phyloP scores from a whole-genome alignment of 2,888 invertebrate species.

The Oscheius sp. region DNA sequence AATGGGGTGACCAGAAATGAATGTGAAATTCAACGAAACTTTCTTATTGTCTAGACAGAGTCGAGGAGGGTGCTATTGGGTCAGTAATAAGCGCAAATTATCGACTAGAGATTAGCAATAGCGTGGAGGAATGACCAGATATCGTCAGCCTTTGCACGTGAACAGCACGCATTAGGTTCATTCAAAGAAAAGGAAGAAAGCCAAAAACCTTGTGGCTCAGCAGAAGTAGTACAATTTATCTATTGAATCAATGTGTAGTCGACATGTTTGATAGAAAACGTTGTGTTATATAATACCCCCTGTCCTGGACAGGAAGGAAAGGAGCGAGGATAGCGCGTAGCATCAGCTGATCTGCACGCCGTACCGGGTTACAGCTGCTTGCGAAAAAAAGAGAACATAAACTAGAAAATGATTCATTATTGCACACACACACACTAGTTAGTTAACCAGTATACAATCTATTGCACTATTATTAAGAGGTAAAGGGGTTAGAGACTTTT shows the following conservation, averaged over 20 bases:
- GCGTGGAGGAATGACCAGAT: too few relatives aligned
- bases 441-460: not conserved
- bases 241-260: too few relatives aligned
- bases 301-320: slow-evolving; percentile 24
- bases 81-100: too few relatives aligned
- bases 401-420: slow-evolving; percentile 2
- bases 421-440: not conserved
- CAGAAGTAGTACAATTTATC: too few relatives aligned
- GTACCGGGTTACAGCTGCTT: slow-evolving; percentile 6
- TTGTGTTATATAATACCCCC: not conserved
- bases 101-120: too few relatives aligned
- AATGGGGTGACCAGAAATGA: too few relatives aligned
- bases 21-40: too few relatives aligned
- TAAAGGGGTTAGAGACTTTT: slow-evolving; percentile 1
- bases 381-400: not conserved
- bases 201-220: too few relatives aligned
- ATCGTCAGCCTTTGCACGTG: not conserved
- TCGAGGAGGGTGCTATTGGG: too few relatives aligned
- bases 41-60: too few relatives aligned
- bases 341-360: slow-evolving; percentile 20
- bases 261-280: too few relatives aligned
- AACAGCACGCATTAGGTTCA: not conserved
- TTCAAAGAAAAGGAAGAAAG: too few relatives aligned
- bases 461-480: slow-evolving; percentile 19
- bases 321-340: slow-evolving; percentile 6